Evolutionary conservation across 1,140 invertebrate species (phyloP).

Genomic region (Aporrectodea caliginosa): DNA sequence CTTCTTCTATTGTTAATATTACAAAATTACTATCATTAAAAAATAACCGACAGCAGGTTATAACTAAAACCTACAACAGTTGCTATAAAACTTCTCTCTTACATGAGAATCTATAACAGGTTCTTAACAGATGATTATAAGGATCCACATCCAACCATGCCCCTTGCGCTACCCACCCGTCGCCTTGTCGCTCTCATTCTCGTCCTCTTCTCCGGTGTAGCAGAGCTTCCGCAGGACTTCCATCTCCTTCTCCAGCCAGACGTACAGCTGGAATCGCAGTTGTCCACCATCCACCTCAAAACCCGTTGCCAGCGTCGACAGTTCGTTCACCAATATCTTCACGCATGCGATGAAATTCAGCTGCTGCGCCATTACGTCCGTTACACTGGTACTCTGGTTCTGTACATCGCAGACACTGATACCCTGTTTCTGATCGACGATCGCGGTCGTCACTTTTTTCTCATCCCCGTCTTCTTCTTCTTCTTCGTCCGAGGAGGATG

Average conservation of each 20-base stretch:
- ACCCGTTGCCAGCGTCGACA: conserved; percentile 89
- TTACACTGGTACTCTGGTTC: not conserved
- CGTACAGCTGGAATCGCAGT: conserved; percentile 67
- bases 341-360: conserved; percentile 96
- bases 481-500: not conserved
- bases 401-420: not conserved
- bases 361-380: conserved; percentile 96
- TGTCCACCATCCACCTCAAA: conserved; percentile 98
- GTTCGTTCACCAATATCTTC: conserved; percentile 73
- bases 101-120: no score
- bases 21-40: no score
- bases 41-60: no score
- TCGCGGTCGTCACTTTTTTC: no score
- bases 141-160: no score
- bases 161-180: no score
- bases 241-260: conserved; percentile 95
- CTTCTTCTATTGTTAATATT: no score
- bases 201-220: conserved; percentile 52
- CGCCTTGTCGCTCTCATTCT: no score
- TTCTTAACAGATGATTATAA: no score
- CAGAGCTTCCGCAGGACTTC: conserved; percentile 85
- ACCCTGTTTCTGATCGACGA: not conserved
- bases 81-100: no score
- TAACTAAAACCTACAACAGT: no score
- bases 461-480: not conserved